Percentiles rank a stretch among this genome's conserved stretches.
phyloP scores from a whole-genome alignment of 2,113 vertebrate species.

The Alethe castanea region DNA sequence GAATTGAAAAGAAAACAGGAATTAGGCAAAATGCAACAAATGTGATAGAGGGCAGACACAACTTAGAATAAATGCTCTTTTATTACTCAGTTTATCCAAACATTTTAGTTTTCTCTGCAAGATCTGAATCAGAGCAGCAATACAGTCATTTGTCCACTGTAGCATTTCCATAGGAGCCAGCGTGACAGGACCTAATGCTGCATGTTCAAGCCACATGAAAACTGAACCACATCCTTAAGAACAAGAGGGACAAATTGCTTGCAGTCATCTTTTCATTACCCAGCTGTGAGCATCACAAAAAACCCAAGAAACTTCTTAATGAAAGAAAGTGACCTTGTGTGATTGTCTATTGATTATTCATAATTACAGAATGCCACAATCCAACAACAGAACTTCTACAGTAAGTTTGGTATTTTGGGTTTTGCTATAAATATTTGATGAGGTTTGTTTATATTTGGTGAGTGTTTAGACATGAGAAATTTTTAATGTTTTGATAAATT shows the following conservation, averaged over 20 bases:
- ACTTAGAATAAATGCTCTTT: constrained; percentile 22
- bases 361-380: not conserved
- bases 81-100: constrained; percentile 31
- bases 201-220: not conserved
- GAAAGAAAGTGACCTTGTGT: not conserved
- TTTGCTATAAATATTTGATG: not conserved
- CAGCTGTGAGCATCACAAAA: not conserved
- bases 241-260: not conserved
- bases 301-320: not conserved
- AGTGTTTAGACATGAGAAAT: not conserved
- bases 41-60: constrained; percentile 5
- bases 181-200: not conserved
- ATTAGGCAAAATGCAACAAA: not conserved
- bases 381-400: not conserved
- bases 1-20: not conserved
- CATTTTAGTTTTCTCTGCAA: not conserved
- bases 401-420: not conserved
- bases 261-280: not conserved
- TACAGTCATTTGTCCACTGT: not conserved
- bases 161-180: not conserved
- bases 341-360: not conserved
- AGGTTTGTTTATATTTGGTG: not conserved
- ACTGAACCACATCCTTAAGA: not conserved
- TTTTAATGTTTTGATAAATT: not conserved
- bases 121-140: not conserved